These are phyloP conservation scores for Euphonia xanthogaster DNA, from an alignment of 2,797 vertebrate genomes.

Conservation along the genomic window DNA sequence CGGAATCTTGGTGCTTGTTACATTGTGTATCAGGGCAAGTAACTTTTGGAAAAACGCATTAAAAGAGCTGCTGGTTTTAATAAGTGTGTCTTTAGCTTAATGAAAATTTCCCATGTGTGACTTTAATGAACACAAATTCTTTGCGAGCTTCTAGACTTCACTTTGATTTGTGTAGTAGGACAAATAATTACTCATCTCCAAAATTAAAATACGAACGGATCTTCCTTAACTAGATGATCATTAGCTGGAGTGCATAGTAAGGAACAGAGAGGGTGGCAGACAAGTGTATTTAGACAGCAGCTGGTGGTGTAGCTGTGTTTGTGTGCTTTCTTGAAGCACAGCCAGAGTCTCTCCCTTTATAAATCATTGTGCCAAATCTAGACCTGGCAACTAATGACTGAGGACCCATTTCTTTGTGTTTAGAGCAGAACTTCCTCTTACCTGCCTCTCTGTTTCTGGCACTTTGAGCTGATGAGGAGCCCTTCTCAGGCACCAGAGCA, in stretches of 20 bases:
- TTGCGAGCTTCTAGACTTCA: background rate
- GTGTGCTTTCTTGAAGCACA: background rate
- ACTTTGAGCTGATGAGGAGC: background rate
- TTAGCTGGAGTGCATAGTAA: background rate
- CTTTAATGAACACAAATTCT: background rate
- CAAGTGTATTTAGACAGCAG: background rate
- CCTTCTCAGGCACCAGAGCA: background rate
- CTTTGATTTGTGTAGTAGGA: background rate
- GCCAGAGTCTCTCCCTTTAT: background rate
- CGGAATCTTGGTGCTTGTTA: background rate
- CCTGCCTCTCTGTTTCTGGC: background rate
- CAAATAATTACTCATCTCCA: background rate
- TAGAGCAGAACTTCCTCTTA: background rate
- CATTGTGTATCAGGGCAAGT: background rate
- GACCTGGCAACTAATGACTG: background rate
- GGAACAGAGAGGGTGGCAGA: background rate
- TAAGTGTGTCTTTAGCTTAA: background rate
- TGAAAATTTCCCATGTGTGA: background rate
- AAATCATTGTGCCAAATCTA: background rate
- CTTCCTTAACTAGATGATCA: background rate
- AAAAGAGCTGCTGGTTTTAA: background rate
- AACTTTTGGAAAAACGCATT: background rate
- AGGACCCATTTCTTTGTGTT: background rate
- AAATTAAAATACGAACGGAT: background rate
- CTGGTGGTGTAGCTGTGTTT: background rate